A percentile compares a stretch with the other conserved stretches of the same genome.
Conservation (phyloP, 2,113 vertebrate genomes). For the Diadophis punctatus region DNA sequence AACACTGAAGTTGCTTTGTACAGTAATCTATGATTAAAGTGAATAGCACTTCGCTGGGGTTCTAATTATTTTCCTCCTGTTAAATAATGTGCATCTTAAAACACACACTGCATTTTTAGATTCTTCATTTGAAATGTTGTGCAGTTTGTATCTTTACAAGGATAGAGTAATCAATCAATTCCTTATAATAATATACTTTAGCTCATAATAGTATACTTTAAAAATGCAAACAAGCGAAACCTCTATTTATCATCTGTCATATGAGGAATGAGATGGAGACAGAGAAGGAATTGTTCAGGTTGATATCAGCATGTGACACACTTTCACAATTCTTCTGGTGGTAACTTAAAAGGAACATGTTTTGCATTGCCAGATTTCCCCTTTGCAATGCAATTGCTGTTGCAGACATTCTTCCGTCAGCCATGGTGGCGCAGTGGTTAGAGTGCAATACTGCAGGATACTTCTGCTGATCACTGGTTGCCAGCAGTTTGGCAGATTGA, state of each 20-base stretch:
- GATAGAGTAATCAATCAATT: neutral
- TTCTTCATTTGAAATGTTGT: neutral
- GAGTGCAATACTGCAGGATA: too few species aligned
- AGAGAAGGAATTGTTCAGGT: neutral
- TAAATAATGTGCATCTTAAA: constrained; percentile 39
- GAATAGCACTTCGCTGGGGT: constrained; percentile 21
- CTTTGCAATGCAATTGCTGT: neutral
- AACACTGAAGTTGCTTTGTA: constrained; percentile 55
- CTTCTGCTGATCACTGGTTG: too few species aligned
- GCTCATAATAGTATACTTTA: neutral
- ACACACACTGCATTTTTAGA: neutral
- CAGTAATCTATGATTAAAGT: constrained; percentile 58
- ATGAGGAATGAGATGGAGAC: neutral
- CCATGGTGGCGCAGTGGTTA: too few species aligned
- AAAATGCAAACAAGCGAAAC: neutral
- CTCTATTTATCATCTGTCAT: neutral
- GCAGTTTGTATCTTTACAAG: neutral
- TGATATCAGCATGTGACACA: neutral
- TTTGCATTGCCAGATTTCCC: neutral
- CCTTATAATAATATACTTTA: neutral
- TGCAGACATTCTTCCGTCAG: neutral
- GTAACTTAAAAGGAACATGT: neutral
- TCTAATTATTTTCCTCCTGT: constrained; percentile 1
- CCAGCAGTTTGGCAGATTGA: too few species aligned
- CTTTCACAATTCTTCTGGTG: neutral